These are phyloP conservation scores for Halcyon badia DNA, from an alignment of 2,797 vertebrate species.

Conservation along the genomic window DNA sequence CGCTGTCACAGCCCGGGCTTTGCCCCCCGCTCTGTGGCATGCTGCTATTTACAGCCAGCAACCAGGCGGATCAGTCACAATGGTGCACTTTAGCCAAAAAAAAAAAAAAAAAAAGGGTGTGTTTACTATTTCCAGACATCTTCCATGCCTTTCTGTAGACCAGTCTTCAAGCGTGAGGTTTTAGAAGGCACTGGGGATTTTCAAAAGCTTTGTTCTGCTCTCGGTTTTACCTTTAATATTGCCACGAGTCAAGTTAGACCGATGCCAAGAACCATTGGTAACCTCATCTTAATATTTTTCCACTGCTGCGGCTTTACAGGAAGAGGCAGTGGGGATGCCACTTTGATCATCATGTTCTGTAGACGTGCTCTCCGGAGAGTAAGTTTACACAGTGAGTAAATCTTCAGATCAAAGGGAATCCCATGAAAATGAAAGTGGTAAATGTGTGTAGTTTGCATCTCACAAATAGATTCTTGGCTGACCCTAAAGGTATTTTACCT, in stretches of 20 bases:
- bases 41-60: neutral
- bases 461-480: neutral
- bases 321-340: neutral
- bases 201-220: neutral
- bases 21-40: neutral
- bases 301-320: neutral
- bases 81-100: no score
- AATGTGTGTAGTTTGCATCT: neutral
- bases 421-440: neutral
- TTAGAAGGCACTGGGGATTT: neutral
- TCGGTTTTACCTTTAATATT: neutral
- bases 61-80: no score
- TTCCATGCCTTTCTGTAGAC: neutral
- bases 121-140: neutral
- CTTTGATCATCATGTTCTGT: neutral
- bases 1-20: no score
- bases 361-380: neutral
- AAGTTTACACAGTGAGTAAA: neutral
- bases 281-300: neutral
- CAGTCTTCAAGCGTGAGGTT: neutral
- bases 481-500: neutral
- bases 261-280: neutral
- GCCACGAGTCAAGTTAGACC: neutral
- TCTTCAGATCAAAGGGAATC: neutral
- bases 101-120: no score